Evolutionary conservation across 2,797 vertebrate genomes (phyloP), one percentile per base, ranked within the genome.

Genomic region (Arctocebus calabarensis): DNA sequence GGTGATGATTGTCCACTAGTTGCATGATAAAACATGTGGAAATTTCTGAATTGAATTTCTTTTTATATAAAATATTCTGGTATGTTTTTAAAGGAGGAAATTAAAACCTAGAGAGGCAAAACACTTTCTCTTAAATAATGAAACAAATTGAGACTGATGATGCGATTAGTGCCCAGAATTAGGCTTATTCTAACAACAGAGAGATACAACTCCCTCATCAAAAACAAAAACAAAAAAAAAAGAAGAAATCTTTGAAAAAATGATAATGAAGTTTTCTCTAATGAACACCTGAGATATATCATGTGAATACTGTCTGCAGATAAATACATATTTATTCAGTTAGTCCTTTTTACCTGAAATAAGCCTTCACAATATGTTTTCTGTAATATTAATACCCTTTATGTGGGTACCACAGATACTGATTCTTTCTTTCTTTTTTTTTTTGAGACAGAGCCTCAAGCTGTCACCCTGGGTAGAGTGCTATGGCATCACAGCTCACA

Each of bases 21-120:
- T 88, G 4, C 55, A 84, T 37, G 93, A 87, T 59, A 5, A 22
- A 79, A 61, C 27, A 93, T 59, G n/a, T n/a, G 17, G 32, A 75
- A 77, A 84, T 45, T 79, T 74, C 20, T 81, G n/a, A 37, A 91
- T 37, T 43, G 32, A 4, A 4, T 66, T 40, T 78, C 25, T 64
- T 88, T 86, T 84, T 59, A 37, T 22, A 94, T 40, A 75, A 94
- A 92, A 77, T 9, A 57, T 0, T 3, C 23, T 82, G 6, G 12
- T 37, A 4, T 79, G 74, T 2, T 84, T 74, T 86, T n/a, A 71
- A 77, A 62, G 59, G 61, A 88, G 92, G 4, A 55, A 82, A 82
- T 73, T n/a, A 90, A 94, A 89, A 79, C 1, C n/a, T 75, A 59
- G 48, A 79, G 23, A 91, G 32, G 20, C 32, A 78, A 82, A 88